A percentile compares a stretch with the other conserved stretches of the same genome.
Conservation (phyloP, 2,888 invertebrate genomes). For the Sipunculus nudus region DNA sequence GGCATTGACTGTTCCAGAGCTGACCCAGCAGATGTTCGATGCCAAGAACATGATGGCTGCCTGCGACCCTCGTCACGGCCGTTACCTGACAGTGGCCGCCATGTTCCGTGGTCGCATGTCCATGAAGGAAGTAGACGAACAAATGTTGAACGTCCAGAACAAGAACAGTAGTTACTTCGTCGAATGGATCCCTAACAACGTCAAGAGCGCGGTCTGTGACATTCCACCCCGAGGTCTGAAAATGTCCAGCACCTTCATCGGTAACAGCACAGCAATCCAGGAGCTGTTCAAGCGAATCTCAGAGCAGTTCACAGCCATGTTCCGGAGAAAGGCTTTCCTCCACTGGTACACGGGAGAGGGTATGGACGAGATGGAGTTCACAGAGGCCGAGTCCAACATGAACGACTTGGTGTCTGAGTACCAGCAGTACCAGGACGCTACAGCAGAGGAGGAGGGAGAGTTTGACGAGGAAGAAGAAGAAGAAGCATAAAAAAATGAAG, state of each 20-base stretch:
- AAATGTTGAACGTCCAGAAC: slow-evolving; percentile 94
- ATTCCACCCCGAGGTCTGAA: slow-evolving; percentile 81
- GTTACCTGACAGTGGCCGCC: slow-evolving; percentile 85
- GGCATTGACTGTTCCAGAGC: slow-evolving; percentile 84
- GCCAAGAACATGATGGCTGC: slow-evolving; percentile 98
- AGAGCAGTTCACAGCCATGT: slow-evolving; percentile 77
- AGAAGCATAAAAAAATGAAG: slow-evolving; percentile 23
- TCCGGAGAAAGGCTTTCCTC: slow-evolving; percentile 94
- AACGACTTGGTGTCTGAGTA: slow-evolving; percentile 71
- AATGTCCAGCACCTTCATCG: slow-evolving; percentile 93
- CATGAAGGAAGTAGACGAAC: slow-evolving; percentile 92
- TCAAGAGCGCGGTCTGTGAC: slow-evolving; percentile 89
- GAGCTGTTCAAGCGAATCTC: slow-evolving; percentile 61
- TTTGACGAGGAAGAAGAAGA: slow-evolving; percentile 46
- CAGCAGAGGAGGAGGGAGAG: slow-evolving; percentile 66
- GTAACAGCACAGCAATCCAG: slow-evolving; percentile 65
- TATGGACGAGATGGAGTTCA: slow-evolving; percentile 98
- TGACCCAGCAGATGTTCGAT: slow-evolving; percentile 88
- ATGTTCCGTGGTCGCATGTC: slow-evolving; percentile 92
- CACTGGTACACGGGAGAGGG: slow-evolving; percentile 98
- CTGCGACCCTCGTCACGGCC: slow-evolving; percentile 90
- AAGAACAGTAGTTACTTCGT: slow-evolving; percentile 89
- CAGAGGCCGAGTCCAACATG: slow-evolving; percentile 95
- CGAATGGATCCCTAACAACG: slow-evolving; percentile 93
- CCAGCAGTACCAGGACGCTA: slow-evolving; percentile 65